phyloP scores from a whole-genome alignment of 2,113 vertebrate genomes.

The Myotis brandtii region DNA sequence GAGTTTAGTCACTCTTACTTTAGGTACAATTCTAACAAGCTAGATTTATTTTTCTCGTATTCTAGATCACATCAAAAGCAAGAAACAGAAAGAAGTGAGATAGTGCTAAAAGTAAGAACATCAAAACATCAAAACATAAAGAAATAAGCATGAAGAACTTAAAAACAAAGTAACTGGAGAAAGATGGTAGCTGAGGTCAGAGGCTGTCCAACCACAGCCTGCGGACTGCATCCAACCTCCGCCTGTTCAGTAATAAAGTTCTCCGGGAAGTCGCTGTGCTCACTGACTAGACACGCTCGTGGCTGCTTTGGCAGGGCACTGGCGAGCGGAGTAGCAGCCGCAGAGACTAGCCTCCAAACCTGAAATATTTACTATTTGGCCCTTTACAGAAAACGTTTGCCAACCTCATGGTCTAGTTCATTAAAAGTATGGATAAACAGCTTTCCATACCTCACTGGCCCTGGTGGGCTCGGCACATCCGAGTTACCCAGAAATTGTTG shows the following conservation, averaged over 20 bases:
- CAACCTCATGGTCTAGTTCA: not conserved
- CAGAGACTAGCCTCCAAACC: not conserved
- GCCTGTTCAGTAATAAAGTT: not conserved
- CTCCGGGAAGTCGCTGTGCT: not conserved
- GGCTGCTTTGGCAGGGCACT: not conserved
- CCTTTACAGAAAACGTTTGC: not conserved
- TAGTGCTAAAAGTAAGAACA: not conserved
- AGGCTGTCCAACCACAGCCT: not conserved
- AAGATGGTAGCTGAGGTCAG: not conserved
- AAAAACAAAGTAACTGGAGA: not conserved
- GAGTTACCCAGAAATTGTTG: not conserved
- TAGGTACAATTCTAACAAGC: not conserved
- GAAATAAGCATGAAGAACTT: not conserved
- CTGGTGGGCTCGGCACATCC: not conserved
- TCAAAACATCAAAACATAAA: not conserved
- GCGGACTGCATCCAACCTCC: not conserved
- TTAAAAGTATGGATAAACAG: not conserved
- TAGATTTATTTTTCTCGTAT: not conserved
- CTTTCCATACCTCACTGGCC: not conserved
- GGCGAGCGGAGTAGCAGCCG: not conserved
- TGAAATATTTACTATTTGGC: constrained; percentile 3
- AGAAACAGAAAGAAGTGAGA: not conserved
- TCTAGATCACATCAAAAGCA: constrained; percentile 20
- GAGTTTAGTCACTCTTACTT: constrained; percentile 12
- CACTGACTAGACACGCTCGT: too few relatives aligned